phyloP scores from a whole-genome alignment of 2,113 vertebrate genomes.

The Eudyptes chrysolophus region DNA sequence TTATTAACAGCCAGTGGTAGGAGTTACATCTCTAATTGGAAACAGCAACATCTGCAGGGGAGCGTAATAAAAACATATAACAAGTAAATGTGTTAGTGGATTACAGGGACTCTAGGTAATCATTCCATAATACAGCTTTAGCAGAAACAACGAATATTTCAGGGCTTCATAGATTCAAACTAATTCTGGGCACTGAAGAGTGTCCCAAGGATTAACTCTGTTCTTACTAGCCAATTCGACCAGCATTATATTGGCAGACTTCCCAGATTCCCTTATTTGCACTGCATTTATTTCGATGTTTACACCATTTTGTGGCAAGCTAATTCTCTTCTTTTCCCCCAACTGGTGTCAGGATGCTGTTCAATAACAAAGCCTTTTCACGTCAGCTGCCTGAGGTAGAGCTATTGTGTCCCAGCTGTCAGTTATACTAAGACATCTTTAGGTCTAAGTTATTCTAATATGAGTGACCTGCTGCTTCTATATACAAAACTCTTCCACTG shows the following conservation, averaged over 20 bases:
- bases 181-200: neutral
- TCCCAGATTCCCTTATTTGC: slow-evolving; percentile 32
- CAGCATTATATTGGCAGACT: slow-evolving; percentile 10
- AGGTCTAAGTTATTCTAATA: slow-evolving; percentile 25
- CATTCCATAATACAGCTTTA: neutral
- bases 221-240: neutral
- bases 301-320: neutral
- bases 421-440: slow-evolving; percentile 38
- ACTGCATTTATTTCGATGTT: slow-evolving; percentile 24
- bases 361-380: slow-evolving; percentile 34
- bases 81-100: slow-evolving; percentile 32
- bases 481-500: slow-evolving; percentile 23
- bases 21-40: slow-evolving; percentile 78
- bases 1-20: slow-evolving; percentile 76
- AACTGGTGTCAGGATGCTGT: neutral
- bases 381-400: slow-evolving; percentile 5
- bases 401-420: slow-evolving; percentile 29
- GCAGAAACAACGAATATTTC: slow-evolving; percentile 42
- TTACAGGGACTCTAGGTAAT: slow-evolving; percentile 14
- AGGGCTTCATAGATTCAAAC: neutral
- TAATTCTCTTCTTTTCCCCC: neutral
- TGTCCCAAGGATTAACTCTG: slow-evolving; percentile 4
- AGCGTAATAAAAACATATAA: slow-evolving; percentile 63
- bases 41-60: slow-evolving; percentile 74
- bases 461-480: slow-evolving; percentile 55